Conservation (phyloP, 2,797 vertebrate genomes). For the Centroberyx gerrardi region DNA sequence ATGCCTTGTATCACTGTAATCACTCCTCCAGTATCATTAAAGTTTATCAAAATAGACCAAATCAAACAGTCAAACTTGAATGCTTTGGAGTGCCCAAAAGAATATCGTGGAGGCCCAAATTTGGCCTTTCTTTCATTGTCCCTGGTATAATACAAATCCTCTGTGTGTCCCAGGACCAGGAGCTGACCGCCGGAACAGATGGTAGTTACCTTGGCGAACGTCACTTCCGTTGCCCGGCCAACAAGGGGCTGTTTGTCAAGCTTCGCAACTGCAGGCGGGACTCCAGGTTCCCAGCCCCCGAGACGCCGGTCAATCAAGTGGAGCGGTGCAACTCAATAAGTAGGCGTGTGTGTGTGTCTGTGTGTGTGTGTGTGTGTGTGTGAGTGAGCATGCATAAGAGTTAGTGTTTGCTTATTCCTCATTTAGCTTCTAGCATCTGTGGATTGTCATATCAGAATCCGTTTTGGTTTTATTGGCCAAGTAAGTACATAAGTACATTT, state of each 20-base stretch:
- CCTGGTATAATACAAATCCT: not conserved
- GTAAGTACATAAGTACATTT: too few species aligned
- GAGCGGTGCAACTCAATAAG: conserved; percentile 90
- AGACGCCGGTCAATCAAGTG: conserved; percentile 86
- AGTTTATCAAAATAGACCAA: too few species aligned
- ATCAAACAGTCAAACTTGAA: too few species aligned
- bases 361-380: conserved; percentile 72
- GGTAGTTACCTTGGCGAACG: conserved; percentile 86
- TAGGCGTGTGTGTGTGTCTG: conserved; percentile 39
- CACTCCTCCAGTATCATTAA: too few species aligned
- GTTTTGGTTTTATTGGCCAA: too few species aligned
- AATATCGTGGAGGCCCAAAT: too few species aligned
- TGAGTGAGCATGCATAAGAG: not conserved
- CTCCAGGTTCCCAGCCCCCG: conserved; percentile 86
- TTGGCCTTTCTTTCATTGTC: too few species aligned
- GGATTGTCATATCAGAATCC: too few species aligned
- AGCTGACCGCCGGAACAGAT: conserved; percentile 86
- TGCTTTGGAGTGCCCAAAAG: too few species aligned
- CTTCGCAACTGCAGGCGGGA: conserved; percentile 87
- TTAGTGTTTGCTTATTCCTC: not conserved
- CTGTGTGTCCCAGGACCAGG: conserved; percentile 82
- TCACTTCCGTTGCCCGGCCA: conserved; percentile 86
- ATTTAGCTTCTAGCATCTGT: not conserved
- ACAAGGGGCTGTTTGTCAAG: conserved; percentile 89
- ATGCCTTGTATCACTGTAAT: too few species aligned